These are phyloP conservation scores for Lepilemur ruficaudatus DNA, from an alignment of 2,797 vertebrate genomes.

Conservation along the genomic window DNA sequence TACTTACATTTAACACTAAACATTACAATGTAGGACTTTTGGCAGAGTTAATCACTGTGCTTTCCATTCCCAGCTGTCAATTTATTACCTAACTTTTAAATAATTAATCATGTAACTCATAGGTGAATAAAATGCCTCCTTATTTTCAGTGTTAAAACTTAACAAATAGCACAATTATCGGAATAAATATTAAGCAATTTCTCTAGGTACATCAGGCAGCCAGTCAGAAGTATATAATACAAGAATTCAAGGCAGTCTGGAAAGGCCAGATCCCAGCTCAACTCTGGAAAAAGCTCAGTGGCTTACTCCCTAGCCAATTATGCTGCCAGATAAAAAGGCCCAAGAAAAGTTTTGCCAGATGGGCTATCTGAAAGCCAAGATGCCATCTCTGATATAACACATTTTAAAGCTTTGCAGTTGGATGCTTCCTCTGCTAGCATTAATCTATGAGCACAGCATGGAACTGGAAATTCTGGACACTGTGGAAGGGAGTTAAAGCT, in stretches of 20 bases:
- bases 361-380: slow-evolving; percentile 56
- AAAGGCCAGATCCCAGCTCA: not conserved
- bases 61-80: not conserved
- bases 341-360: slow-evolving; percentile 35
- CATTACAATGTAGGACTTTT: not conserved
- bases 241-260: not conserved
- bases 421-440: not conserved
- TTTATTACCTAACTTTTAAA: not conserved
- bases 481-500: not conserved
- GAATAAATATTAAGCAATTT: not conserved
- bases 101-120: not conserved
- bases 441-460: not conserved
- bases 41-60: not conserved
- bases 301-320: not conserved
- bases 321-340: not conserved
- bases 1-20: not conserved
- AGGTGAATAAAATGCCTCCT: not conserved
- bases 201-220: not conserved
- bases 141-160: not conserved
- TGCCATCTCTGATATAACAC: not conserved
- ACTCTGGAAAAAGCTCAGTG: not conserved
- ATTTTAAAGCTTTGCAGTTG: slow-evolving; percentile 9
- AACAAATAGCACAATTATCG: slow-evolving; percentile 42
- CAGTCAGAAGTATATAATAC: slow-evolving; percentile 37
- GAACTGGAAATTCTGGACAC: slow-evolving; percentile 39